A percentile compares a stretch with the other conserved stretches of the same genome.
Evolutionary conservation across 2,113 vertebrate genomes (phyloP).

Genomic region (Struthio camelus): DNA sequence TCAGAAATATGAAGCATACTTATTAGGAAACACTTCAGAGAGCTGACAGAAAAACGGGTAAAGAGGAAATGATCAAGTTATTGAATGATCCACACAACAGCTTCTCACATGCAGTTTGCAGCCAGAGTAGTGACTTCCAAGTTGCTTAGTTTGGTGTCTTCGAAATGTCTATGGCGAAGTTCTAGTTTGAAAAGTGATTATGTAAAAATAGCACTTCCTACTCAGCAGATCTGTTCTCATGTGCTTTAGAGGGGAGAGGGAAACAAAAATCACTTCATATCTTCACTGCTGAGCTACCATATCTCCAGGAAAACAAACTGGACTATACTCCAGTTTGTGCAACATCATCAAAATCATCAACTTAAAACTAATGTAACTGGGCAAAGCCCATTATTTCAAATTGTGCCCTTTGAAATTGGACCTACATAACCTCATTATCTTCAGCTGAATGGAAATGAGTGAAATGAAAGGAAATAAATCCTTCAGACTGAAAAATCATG

Average conservation of each 20-base stretch:
- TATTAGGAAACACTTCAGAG: background rate
- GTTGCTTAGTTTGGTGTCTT: conserved; percentile 18
- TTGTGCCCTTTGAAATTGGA: conserved; percentile 39
- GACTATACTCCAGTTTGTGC: conserved; percentile 30
- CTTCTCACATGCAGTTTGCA: background rate
- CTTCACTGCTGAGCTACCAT: conserved; percentile 31
- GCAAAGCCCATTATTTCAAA: conserved; percentile 17
- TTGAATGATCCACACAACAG: background rate
- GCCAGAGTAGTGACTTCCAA: conserved; percentile 21
- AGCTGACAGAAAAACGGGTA: background rate
- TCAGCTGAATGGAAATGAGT: conserved; percentile 44
- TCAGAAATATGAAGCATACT: background rate
- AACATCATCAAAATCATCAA: conserved; percentile 42
- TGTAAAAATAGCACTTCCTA: conserved; percentile 69
- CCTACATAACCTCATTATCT: conserved; percentile 42
- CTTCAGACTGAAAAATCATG: conserved; percentile 48
- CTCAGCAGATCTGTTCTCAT: conserved; percentile 64
- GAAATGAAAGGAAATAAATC: conserved; percentile 51
- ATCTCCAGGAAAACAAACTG: background rate
- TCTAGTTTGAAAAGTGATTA: conserved; percentile 47
- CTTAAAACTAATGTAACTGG: conserved; percentile 37
- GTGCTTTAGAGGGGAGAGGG: background rate
- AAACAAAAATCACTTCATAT: background rate
- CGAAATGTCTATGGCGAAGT: conserved; percentile 41
- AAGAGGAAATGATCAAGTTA: background rate